Conservation (phyloP, 2,888 invertebrate genomes). For the Coremacera marginata region DNA sequence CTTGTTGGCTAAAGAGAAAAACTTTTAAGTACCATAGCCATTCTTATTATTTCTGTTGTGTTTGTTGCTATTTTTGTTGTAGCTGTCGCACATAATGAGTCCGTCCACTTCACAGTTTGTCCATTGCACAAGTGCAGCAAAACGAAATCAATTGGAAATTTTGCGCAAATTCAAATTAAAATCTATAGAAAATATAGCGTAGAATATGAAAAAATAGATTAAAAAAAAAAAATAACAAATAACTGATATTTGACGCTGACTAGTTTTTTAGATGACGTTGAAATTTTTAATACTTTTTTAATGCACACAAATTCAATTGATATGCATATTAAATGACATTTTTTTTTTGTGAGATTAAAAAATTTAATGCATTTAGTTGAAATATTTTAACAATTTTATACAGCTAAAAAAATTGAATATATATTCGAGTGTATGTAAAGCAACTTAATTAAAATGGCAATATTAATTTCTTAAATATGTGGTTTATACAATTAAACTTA, state of each 20-base stretch:
- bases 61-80: conserved; percentile 3
- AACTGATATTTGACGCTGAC: background rate
- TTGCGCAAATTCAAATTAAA: conserved; percentile 29
- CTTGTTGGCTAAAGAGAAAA: background rate
- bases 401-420: too few relatives aligned
- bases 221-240: too few relatives aligned
- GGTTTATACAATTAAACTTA: background rate
- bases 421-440: too few relatives aligned
- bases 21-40: conserved; percentile 1
- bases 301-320: background rate
- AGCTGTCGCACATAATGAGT: background rate
- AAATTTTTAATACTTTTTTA: conserved; percentile 11
- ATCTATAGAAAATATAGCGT: conserved; percentile 22
- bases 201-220: background rate
- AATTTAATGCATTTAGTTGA: background rate
- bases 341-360: background rate
- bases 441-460: background rate
- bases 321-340: background rate
- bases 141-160: conserved; percentile 27
- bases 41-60: background rate
- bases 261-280: background rate
- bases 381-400: background rate
- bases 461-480: background rate
- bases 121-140: background rate
- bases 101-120: background rate